Evolutionary conservation across 1,140 invertebrate species (phyloP).

Genomic region (Drosophila rhopaloa): DNA sequence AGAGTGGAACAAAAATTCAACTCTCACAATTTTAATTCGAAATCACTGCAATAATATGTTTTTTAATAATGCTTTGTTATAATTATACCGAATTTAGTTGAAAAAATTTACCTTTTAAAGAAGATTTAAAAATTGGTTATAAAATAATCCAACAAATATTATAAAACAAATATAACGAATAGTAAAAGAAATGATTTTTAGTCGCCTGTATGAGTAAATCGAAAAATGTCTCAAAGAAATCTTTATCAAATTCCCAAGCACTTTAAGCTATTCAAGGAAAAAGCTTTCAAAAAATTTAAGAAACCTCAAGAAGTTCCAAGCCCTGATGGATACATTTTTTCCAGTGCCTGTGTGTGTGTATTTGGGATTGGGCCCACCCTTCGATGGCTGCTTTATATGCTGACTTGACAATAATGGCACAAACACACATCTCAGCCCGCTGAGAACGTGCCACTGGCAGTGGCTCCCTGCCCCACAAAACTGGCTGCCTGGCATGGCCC

Average conservation of each 20-base stretch:
- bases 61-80: too few species aligned
- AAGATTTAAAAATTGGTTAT: too few species aligned
- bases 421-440: slow-evolving; percentile 42
- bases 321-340: neutral
- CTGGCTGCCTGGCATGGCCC: slow-evolving; percentile 22
- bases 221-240: too few species aligned
- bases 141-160: too few species aligned
- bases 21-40: too few species aligned
- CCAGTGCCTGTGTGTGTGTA: slow-evolving; percentile 17
- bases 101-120: too few species aligned
- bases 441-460: slow-evolving; percentile 39
- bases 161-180: too few species aligned
- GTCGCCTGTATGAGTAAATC: too few species aligned
- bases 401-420: slow-evolving; percentile 79
- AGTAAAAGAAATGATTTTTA: too few species aligned
- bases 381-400: slow-evolving; percentile 64
- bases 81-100: too few species aligned
- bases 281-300: neutral
- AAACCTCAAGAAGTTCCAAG: neutral
- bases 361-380: slow-evolving; percentile 28
- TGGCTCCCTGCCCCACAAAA: slow-evolving; percentile 21
- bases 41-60: too few species aligned
- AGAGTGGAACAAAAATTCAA: neutral
- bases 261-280: neutral
- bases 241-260: too few species aligned